Evolutionary conservation across 2,888 invertebrate species (phyloP).

Genomic region (Phlogophora meticulosa): DNA sequence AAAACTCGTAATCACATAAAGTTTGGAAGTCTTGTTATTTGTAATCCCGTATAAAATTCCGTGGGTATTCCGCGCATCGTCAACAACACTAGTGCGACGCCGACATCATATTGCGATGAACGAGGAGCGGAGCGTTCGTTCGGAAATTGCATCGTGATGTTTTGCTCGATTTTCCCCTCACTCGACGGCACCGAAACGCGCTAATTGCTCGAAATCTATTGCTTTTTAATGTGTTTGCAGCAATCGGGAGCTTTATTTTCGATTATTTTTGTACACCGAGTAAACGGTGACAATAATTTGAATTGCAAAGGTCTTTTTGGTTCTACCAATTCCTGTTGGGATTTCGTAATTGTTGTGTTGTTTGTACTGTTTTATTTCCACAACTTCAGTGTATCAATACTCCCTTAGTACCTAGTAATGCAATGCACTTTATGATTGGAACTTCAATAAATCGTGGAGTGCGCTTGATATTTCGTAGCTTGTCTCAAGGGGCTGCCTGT

Average conservation of each 20-base stretch:
- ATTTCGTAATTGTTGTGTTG: constrained; percentile 47
- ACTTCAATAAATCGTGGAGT: constrained; percentile 27
- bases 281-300: constrained; percentile 70
- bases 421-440: background rate
- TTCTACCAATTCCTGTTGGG: constrained; percentile 30
- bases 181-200: constrained; percentile 66
- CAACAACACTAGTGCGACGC: constrained; percentile 46
- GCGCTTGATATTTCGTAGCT: constrained; percentile 17
- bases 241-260: constrained; percentile 71
- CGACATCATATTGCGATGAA: constrained; percentile 58
- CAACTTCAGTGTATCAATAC: constrained; percentile 3
- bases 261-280: constrained; percentile 68
- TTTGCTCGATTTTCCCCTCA: constrained; percentile 70
- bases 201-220: constrained; percentile 87
- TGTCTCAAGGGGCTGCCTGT: constrained; percentile 50
- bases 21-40: constrained; percentile 30
- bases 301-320: constrained; percentile 57
- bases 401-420: background rate
- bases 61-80: constrained; percentile 30
- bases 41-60: constrained; percentile 33
- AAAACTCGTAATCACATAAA: constrained; percentile 24
- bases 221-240: constrained; percentile 84
- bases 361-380: constrained; percentile 23
- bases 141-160: constrained; percentile 76
- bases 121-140: constrained; percentile 65